Percentiles rank a stretch among this genome's conserved stretches.
phyloP scores from a whole-genome alignment of 30 jellyfish, hydroid and myxozoan species.

The Aurelia coerulea region DNA sequence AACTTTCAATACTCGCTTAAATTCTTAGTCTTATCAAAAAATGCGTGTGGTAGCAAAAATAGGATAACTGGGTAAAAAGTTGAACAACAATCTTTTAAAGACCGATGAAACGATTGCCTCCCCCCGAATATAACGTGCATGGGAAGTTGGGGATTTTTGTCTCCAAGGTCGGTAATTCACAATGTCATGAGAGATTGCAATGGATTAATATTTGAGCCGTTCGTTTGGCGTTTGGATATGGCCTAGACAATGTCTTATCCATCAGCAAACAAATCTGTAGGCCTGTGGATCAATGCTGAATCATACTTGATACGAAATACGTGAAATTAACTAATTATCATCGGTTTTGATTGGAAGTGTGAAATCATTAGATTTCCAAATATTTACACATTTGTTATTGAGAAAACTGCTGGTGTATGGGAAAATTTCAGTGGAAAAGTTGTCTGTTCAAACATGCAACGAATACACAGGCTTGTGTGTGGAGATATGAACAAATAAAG shows the following conservation, averaged over 20 bases:
- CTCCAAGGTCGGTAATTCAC: background rate
- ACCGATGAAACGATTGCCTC: too few species aligned
- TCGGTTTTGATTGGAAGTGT: background rate
- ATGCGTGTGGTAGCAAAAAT: too few species aligned
- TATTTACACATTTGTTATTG: conserved; percentile 8
- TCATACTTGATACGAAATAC: background rate
- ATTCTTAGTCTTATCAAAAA: too few species aligned
- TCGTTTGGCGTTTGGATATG: conserved; percentile 16
- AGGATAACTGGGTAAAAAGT: too few species aligned
- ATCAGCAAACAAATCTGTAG: conserved; percentile 28
- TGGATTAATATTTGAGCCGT: conserved; percentile 27
- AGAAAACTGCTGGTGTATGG: conserved; percentile 30
- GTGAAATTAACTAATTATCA: conserved; percentile 17
- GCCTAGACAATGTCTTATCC: conserved; percentile 29
- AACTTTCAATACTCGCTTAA: too few species aligned
- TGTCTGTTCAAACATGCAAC: too few species aligned
- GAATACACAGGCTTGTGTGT: too few species aligned
- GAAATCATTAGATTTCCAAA: conserved; percentile 17
- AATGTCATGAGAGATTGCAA: conserved; percentile 11
- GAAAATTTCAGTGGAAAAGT: background rate
- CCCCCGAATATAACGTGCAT: too few species aligned
- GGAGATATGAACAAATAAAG: too few species aligned
- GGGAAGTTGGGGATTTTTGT: too few species aligned
- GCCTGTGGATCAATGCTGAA: conserved; percentile 1
- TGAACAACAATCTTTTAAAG: too few species aligned